Conservation (phyloP, 1,140 invertebrate genomes). For the Glossosoma conforme region DNA sequence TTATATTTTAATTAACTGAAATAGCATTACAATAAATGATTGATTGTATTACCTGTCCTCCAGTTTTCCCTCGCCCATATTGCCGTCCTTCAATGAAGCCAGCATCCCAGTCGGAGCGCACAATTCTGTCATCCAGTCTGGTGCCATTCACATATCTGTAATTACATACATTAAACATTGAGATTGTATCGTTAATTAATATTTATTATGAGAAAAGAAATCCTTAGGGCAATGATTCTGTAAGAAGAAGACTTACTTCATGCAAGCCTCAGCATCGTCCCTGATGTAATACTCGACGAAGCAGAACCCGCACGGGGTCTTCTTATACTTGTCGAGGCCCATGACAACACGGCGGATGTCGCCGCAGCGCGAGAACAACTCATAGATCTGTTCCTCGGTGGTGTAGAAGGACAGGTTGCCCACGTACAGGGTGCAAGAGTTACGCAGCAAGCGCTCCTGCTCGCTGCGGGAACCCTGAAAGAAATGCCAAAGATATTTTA, state of each 20-base stretch:
- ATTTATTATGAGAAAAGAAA: neutral
- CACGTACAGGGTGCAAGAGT: conserved; percentile 86
- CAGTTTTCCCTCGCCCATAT: conserved; percentile 96
- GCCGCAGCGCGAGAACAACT: conserved; percentile 93
- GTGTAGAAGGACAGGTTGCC: conserved; percentile 99
- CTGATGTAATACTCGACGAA: conserved; percentile 97
- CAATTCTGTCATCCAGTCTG: conserved; percentile 92
- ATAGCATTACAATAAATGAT: too few relatives aligned
- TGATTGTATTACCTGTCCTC: conserved; percentile 99
- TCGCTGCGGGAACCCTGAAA: conserved; percentile 84
- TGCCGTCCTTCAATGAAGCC: conserved; percentile 98
- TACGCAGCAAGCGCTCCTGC: conserved; percentile 77
- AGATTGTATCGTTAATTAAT: neutral
- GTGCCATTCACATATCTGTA: conserved; percentile 91
- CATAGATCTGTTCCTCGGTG: conserved; percentile 98
- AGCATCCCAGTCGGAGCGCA: conserved; percentile 98
- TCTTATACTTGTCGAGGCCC: conserved; percentile 97
- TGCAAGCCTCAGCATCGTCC: conserved; percentile 86
- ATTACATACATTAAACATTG: conserved; percentile 9
- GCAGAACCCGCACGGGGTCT: conserved; percentile 99
- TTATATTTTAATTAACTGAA: too few relatives aligned
- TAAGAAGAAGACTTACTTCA: conserved; percentile 61
- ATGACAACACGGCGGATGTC: conserved; percentile 95
- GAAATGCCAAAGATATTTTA: too few relatives aligned
- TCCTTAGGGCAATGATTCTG: too few relatives aligned